phyloP scores from a whole-genome alignment of 2,797 vertebrate genomes.

The Kryptopterus vitreolus region DNA sequence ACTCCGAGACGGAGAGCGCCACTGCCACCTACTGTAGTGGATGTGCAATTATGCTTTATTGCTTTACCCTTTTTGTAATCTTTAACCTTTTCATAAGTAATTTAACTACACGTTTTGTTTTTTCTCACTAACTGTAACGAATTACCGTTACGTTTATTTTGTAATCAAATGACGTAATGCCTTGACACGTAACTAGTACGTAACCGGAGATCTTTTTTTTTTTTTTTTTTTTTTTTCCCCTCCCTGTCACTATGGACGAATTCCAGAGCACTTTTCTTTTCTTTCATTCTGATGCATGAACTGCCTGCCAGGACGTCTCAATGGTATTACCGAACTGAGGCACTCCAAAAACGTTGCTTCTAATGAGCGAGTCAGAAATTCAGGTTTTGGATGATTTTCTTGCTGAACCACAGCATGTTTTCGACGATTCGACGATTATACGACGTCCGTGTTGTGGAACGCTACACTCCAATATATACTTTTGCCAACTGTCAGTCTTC shows the following conservation, averaged over 20 bases:
- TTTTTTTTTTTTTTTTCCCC: no score
- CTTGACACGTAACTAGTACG: no score
- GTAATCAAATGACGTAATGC: no score
- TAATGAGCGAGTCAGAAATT: background rate
- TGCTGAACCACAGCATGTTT: background rate
- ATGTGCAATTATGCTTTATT: no score
- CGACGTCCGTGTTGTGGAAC: background rate
- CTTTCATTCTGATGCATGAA: background rate
- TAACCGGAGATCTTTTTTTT: background rate
- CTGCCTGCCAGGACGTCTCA: background rate
- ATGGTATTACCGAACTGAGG: background rate
- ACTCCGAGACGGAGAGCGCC: no score
- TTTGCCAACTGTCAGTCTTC: background rate
- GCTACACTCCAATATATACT: background rate
- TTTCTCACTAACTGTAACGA: no score
- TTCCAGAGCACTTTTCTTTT: background rate
- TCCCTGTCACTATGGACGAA: background rate
- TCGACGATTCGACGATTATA: background rate
- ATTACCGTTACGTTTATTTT: no score
- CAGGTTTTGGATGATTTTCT: background rate
- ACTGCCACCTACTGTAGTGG: no score
- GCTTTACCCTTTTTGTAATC: no score
- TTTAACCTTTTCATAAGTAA: no score
- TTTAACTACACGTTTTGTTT: no score
- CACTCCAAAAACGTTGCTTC: background rate